Percentiles rank a stretch among this genome's conserved stretches.
phyloP scores from a whole-genome alignment of 1,140 invertebrate species.

The Reticulitermes speratus region DNA sequence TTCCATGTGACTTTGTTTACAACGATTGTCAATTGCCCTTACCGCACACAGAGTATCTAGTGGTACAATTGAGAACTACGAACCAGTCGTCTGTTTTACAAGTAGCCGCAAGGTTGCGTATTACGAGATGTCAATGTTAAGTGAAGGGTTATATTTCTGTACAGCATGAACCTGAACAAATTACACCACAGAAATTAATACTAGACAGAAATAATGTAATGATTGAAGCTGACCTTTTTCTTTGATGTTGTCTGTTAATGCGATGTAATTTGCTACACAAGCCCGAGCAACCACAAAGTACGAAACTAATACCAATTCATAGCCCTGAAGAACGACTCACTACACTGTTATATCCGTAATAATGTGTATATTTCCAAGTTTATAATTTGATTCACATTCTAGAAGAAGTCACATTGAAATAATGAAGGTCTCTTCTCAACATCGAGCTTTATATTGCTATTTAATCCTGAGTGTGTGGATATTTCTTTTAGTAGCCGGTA shows the following conservation, averaged over 20 bases:
- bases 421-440: constrained; percentile 67
- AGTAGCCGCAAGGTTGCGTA: background rate
- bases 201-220: background rate
- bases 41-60: background rate
- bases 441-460: constrained; percentile 74
- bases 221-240: background rate
- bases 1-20: constrained; percentile 34
- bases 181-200: background rate
- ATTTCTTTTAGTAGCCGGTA: constrained; percentile 69
- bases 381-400: background rate
- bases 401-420: constrained; percentile 41
- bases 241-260: background rate
- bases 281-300: background rate
- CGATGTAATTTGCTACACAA: background rate
- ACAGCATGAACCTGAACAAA: background rate
- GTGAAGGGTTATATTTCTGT: background rate
- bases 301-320: background rate
- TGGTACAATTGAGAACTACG: background rate
- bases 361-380: background rate
- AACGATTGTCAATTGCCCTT: background rate
- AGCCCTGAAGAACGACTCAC: background rate
- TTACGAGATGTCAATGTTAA: background rate
- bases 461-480: constrained; percentile 75
- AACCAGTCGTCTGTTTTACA: background rate
- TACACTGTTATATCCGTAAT: background rate